phyloP scores from a whole-genome alignment of 2,113 vertebrate genomes.

The Mus musculus region GRCm39 chr7:68072501-68073000 shows the following conservation, averaged over 20 bases:
- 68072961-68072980: not conserved
- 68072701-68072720: not conserved
- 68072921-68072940: not conserved
- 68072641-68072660: not conserved
- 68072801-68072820: not conserved
- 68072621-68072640: not conserved
- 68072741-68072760: not conserved
- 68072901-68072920: not conserved
- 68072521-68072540: too few species aligned
- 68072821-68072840: slow-evolving; percentile 9
- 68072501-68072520: too few species aligned
- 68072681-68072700: not conserved
- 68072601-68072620: not conserved
- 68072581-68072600: not conserved
- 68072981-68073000: not conserved
- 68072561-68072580: not conserved
- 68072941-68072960: not conserved
- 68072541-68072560: not conserved
- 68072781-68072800: slow-evolving; percentile 38
- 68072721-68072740: not conserved
- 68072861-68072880: slow-evolving; percentile 15
- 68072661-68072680: not conserved
- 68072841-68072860: not conserved
- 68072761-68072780: slow-evolving; percentile 29
- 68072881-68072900: not conserved